Evolutionary conservation across 2,113 vertebrate genomes (phyloP).

Genomic region (Sphyrna mokarran): DNA sequence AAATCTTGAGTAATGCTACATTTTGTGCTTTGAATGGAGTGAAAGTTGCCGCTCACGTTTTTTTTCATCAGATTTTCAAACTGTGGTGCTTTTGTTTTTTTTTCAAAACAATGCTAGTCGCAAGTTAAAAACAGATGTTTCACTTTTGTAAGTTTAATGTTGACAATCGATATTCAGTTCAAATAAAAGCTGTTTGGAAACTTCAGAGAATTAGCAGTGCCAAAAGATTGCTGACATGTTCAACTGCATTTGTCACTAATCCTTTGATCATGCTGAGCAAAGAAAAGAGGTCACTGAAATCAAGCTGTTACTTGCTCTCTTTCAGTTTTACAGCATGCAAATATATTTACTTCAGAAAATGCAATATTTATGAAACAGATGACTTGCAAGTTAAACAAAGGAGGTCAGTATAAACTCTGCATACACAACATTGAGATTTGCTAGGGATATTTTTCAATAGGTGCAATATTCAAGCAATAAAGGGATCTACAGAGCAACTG

Average conservation of each 20-base stretch:
- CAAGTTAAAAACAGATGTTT: constrained; percentile 37
- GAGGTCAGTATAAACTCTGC: constrained; percentile 11
- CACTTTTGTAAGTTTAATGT: constrained; percentile 25
- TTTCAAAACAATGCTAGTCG: constrained; percentile 12
- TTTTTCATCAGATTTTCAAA: neutral
- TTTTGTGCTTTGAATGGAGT: neutral
- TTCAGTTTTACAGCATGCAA: constrained; percentile 34
- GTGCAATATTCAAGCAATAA: constrained; percentile 3
- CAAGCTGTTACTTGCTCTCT: constrained; percentile 37
- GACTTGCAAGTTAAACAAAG: constrained; percentile 34
- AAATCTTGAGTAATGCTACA: constrained; percentile 17
- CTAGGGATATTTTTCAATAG: neutral
- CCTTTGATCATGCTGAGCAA: constrained; percentile 34
- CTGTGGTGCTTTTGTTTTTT: constrained; percentile 9
- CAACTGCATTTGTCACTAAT: constrained; percentile 36
- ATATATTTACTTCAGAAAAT: constrained; percentile 37
- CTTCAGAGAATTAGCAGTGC: constrained; percentile 37
- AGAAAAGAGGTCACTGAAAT: constrained; percentile 34
- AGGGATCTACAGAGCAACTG: neutral
- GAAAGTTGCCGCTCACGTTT: neutral
- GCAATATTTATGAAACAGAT: constrained; percentile 37
- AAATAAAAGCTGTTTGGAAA: constrained; percentile 36
- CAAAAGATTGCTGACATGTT: constrained; percentile 37
- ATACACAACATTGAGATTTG: constrained; percentile 2
- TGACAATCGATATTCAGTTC: constrained; percentile 37